Base-by-base conservation (phyloP, 2,888 invertebrate genomes). In the Galeruca laticollis region DNA sequence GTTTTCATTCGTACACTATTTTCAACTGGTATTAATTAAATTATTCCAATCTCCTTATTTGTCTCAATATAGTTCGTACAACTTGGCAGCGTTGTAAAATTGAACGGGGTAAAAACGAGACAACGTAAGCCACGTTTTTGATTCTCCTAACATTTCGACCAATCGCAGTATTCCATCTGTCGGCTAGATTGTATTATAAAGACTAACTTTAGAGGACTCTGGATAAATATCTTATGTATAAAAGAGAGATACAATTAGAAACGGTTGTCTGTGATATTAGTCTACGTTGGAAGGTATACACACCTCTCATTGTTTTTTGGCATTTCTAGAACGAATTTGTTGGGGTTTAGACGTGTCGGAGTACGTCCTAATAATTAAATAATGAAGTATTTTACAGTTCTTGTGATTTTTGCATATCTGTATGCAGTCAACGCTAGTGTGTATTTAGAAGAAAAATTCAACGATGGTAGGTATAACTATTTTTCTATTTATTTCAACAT, bases 401-500 rank as follows among this genome's bases (percentile, higher is more conserved):
- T 89, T 84, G 88, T 89, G 85, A 73, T 82, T 73, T 76, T 75
- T 80, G 77, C 82, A 75, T 81, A 79, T 75, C 83, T 91, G 81
- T 88, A 87, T 82, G 84, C 88, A 79, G 89, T 89, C 78, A 88
- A 88, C 81, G 92, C 92, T 81, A 91, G 93, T 82, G 89, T 94
- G 76, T 92, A 88, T 86, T 91, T 92, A 78, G 92, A 95, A 82
- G 95, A 95, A 83, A 93, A 91, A 80, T 95, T 95, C 86, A 85
- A 86, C 54, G 93, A 94, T 86, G 93, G 95, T 95, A 87, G 90
- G 92, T 88, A 68, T 71, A 52, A 47, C n/a, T 11, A 35, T 59
- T 18, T n/a, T 54, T 60, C 52, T 2, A 10, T 20, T 68, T 69
- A 33, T 60, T 57, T 71, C 70, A 65, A 18, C 37, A 33, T 69